A percentile compares a stretch with the other conserved stretches of the same genome.
Conservation (phyloP, 2,113 vertebrate species). For the Pipra filicauda region DNA sequence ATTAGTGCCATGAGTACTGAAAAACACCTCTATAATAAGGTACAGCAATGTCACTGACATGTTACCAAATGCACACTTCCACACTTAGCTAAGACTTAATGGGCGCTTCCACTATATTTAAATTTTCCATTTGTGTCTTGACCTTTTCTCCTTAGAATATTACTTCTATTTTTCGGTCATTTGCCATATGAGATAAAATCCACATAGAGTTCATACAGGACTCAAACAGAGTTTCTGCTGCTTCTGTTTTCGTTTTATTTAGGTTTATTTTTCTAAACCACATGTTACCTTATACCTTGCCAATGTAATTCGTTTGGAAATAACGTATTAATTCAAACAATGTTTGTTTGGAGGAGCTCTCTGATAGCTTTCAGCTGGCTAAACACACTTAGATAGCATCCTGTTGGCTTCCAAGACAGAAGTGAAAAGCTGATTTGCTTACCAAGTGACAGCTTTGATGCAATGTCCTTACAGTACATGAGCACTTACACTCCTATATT, state of each 20-base stretch:
- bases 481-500: background rate
- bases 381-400: conserved; percentile 61
- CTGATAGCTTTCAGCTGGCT: conserved; percentile 67
- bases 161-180: background rate
- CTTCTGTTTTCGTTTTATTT: conserved; percentile 63
- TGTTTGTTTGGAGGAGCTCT: conserved; percentile 53
- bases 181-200: conserved; percentile 19
- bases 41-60: background rate
- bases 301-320: conserved; percentile 55
- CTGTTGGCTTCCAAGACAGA: conserved; percentile 41
- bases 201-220: conserved; percentile 16
- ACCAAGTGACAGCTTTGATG: conserved; percentile 24
- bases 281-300: conserved; percentile 53
- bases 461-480: background rate
- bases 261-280: conserved; percentile 66
- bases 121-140: background rate
- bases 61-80: background rate
- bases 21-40: background rate
- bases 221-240: conserved; percentile 22
- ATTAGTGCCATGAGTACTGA: background rate
- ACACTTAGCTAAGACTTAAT: background rate
- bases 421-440: conserved; percentile 26
- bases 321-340: conserved; percentile 63
- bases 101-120: background rate
- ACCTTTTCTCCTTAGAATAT: background rate